These are phyloP conservation scores for Upupa epops DNA, from an alignment of 2,113 vertebrate genomes.

Conservation along the genomic window DNA sequence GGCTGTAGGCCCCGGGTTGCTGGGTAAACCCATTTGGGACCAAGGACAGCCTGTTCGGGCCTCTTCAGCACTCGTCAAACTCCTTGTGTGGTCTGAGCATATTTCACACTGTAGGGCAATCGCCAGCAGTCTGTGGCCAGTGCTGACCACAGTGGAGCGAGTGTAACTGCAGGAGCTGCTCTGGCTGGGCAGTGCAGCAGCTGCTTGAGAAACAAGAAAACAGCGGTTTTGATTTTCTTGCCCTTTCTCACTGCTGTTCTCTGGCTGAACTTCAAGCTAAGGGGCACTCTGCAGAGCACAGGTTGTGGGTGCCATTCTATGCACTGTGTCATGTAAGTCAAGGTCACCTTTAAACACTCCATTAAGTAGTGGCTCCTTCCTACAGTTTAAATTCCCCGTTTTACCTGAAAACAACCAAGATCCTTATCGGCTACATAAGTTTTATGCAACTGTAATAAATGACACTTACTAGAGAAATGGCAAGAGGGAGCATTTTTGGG, in stretches of 20 bases:
- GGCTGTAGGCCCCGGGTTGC: not conserved
- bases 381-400: not conserved
- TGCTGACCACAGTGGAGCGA: accelerated
- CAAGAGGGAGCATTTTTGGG: not conserved
- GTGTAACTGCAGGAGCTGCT: not conserved
- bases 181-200: not conserved
- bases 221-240: not conserved
- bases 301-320: accelerated
- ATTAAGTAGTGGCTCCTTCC: not conserved
- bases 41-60: accelerated
- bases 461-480: not conserved
- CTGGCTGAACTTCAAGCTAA: accelerated
- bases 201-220: accelerated
- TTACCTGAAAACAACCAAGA: not conserved
- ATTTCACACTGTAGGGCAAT: accelerated
- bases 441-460: not conserved
- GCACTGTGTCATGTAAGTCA: accelerated
- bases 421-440: not conserved
- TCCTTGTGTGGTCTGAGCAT: accelerated
- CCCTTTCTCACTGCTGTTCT: accelerated
- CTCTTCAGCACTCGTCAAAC: accelerated
- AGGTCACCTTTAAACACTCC: not conserved
- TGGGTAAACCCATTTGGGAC: accelerated
- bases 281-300: accelerated
- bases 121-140: accelerated